Evolutionary conservation across 2,888 invertebrate species (phyloP), one percentile per base, ranked within the genome.

Genomic region (Ophraella communa): DNA sequence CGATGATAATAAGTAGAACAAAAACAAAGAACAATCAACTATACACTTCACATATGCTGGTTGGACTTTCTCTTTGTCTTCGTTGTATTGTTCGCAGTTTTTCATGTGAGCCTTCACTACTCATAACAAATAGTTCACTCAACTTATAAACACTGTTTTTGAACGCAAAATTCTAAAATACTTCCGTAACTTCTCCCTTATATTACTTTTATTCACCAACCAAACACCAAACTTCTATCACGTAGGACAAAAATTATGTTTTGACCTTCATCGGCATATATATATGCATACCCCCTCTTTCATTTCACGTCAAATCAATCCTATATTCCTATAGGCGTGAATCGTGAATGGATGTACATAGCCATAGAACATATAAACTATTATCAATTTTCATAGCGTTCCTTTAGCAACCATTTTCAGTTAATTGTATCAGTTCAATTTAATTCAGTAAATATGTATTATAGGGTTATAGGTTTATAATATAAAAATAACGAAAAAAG

Each of bases 1-100:
- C 79, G 80, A 78, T 74, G 76, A 78, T 72, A 63, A 68, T 64
- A 53, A 52, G 62, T 58, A 66, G 65, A 67, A 67, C 67, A 73
- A 77, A 76, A 80, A 81, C 80, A 80, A 80, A 81, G 80, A 74
- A 70, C 69, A 67, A 64, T 69, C 71, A 68, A 23, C 73, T 74
- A 71, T 74, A 74, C 75, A 49, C 21, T 49, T 57, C 57, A 39
- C 73, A 75, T 75, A 75, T 74, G 75, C 65, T n/a, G n/a, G 64
- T 66, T 58, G 62, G 49, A 69, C 64, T 67, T 64, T 62, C 62
- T 65, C 55, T 60, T 64, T 61, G 62, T 66, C 59, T 69, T 61
- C 55, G 44, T 66, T 59, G 24, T 45, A n/a, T 42, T 57, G 35
- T 65, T 56, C 56, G 59, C 18, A 59, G 44, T 65, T 65, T 63